Conservation (phyloP, 2,797 vertebrate genomes). For the Anguilla pacifica region DNA sequence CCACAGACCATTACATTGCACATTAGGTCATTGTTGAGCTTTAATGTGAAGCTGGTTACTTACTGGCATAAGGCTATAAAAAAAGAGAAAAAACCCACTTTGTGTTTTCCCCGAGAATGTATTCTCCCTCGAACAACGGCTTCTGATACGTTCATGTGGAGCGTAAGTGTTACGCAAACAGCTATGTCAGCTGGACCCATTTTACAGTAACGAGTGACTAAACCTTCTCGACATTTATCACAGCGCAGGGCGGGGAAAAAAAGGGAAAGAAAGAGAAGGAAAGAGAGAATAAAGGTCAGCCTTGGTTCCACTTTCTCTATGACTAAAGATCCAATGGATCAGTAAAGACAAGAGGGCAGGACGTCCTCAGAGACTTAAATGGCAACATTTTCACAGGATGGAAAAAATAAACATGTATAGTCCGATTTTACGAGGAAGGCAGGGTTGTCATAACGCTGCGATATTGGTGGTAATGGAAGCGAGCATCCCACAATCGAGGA, state of each 20-base stretch:
- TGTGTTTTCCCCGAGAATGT: not conserved
- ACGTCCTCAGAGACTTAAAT: not conserved
- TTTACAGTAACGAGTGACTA: not conserved
- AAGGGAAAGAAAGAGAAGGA: not conserved
- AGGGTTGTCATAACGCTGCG: not conserved
- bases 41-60: not conserved
- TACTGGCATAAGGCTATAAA: not conserved
- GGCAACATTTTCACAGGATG: not conserved
- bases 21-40: not conserved
- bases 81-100: not conserved
- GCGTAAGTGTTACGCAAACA: not conserved
- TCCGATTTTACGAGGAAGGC: not conserved
- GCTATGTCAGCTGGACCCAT: not conserved
- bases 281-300: not conserved
- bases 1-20: not conserved
- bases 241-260: not conserved
- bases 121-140: not conserved
- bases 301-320: not conserved
- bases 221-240: conserved; percentile 20
- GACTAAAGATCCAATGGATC: not conserved
- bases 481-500: not conserved
- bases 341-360: not conserved
- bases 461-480: not conserved
- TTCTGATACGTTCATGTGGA: not conserved
- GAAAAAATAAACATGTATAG: not conserved